A percentile compares a stretch with the other conserved stretches of the same genome.
These are phyloP conservation scores for Anoplophora glabripennis DNA, from an alignment of 1,140 invertebrate species.

Conservation along the genomic window DNA sequence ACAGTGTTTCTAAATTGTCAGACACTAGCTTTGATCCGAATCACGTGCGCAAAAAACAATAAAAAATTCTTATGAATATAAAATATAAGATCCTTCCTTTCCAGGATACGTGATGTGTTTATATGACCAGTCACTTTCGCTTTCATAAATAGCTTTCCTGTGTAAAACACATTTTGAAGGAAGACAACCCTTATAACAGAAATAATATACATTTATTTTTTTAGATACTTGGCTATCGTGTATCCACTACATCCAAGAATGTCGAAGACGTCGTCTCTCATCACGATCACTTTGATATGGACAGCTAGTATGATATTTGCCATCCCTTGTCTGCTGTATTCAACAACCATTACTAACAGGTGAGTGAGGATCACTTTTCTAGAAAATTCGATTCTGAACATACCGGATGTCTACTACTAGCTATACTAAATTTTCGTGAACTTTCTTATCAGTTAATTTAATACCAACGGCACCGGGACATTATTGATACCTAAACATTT, in stretches of 20 bases:
- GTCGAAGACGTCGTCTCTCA: constrained; percentile 71
- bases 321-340: constrained; percentile 79
- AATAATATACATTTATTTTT: constrained; percentile 30
- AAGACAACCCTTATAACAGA: too few relatives aligned
- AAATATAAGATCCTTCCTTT: too few relatives aligned
- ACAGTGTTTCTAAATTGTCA: too few relatives aligned
- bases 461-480: too few relatives aligned
- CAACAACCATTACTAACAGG: constrained; percentile 71
- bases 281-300: constrained; percentile 81
- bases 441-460: too few relatives aligned
- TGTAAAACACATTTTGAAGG: too few relatives aligned
- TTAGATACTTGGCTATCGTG: constrained; percentile 90
- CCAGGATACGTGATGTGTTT: too few relatives aligned
- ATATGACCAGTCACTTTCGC: not conserved
- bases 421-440: not conserved
- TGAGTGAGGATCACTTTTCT: constrained; percentile 47
- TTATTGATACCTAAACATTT: too few relatives aligned
- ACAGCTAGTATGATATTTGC: constrained; percentile 71
- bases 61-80: too few relatives aligned
- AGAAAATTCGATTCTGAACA: not conserved
- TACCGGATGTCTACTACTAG: not conserved
- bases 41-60: too few relatives aligned
- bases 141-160: not conserved
- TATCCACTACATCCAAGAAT: constrained; percentile 81
- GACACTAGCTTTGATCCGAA: too few relatives aligned